Conservation (phyloP, 2,888 invertebrate genomes). For the Philereme transversata region DNA sequence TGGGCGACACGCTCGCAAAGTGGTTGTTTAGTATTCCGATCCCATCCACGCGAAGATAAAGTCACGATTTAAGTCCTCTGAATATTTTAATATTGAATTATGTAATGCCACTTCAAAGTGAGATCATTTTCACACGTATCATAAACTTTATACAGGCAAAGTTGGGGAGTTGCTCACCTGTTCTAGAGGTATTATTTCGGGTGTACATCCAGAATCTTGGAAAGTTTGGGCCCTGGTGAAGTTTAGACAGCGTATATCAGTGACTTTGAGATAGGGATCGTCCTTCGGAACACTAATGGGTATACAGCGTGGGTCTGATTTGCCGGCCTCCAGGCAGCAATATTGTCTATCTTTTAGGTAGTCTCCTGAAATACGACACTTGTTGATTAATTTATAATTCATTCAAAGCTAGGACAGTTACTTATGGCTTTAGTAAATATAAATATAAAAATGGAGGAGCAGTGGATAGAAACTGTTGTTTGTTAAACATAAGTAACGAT, state of each 20-base stretch:
- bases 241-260: constrained; percentile 68
- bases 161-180: constrained; percentile 53
- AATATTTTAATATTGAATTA: constrained; percentile 48
- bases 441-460: no score
- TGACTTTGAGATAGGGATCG: constrained; percentile 68
- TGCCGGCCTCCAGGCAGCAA: constrained; percentile 56
- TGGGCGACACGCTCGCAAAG: constrained; percentile 28
- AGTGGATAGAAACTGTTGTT: no score
- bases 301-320: constrained; percentile 56
- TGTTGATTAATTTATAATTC: constrained; percentile 12
- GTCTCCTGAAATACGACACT: constrained; percentile 53
- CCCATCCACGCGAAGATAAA: constrained; percentile 37
- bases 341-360: constrained; percentile 52
- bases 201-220: constrained; percentile 63
- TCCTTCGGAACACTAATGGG: constrained; percentile 62
- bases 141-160: constrained; percentile 35
- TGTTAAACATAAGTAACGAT: no score
- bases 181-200: constrained; percentile 56
- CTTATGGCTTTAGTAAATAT: no score
- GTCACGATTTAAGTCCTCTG: constrained; percentile 45
- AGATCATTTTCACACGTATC: constrained; percentile 47
- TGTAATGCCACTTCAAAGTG: constrained; percentile 42
- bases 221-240: constrained; percentile 71
- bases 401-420: background rate
- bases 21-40: constrained; percentile 43